A percentile compares a stretch with the other conserved stretches of the same genome.
Conservation (phyloP, 2,888 invertebrate genomes). For the Lysandra coridon region DNA sequence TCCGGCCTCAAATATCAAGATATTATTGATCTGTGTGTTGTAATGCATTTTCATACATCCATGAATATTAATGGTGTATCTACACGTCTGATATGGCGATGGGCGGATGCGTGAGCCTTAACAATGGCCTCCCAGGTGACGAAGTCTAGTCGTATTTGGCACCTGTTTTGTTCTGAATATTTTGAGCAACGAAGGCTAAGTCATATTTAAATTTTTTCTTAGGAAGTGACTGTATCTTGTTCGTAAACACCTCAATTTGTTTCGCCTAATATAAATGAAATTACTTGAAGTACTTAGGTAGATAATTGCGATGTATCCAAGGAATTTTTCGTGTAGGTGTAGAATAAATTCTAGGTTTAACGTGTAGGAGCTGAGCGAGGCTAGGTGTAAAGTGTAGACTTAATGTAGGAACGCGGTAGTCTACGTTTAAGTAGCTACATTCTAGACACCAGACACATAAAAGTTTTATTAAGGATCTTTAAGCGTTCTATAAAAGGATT, state of each 20-base stretch:
- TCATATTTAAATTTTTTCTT: neutral
- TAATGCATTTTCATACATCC: neutral
- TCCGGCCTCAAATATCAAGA: neutral
- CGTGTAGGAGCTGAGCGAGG: neutral
- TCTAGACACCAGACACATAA: neutral
- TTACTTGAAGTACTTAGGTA: neutral
- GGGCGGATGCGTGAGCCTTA: constrained; percentile 36
- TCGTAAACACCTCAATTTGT: no score
- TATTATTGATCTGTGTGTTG: neutral
- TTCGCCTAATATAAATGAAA: neutral
- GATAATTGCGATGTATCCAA: neutral
- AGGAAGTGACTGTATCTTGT: neutral
- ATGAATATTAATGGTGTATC: constrained; percentile 33
- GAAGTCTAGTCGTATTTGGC: constrained; percentile 39
- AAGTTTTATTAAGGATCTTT: neutral
- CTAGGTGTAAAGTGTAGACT: neutral
- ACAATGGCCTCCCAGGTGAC: constrained; percentile 41
- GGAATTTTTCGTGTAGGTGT: neutral
- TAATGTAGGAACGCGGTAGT: neutral
- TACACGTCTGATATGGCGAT: constrained; percentile 37
- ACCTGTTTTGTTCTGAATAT: constrained; percentile 33
- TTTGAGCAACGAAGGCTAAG: constrained; percentile 20
- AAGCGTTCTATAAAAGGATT: neutral
- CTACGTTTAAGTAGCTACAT: neutral
- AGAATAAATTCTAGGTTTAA: neutral